Conservation (phyloP, 2,888 invertebrate genomes). For the Ornithoptera priamus region DNA sequence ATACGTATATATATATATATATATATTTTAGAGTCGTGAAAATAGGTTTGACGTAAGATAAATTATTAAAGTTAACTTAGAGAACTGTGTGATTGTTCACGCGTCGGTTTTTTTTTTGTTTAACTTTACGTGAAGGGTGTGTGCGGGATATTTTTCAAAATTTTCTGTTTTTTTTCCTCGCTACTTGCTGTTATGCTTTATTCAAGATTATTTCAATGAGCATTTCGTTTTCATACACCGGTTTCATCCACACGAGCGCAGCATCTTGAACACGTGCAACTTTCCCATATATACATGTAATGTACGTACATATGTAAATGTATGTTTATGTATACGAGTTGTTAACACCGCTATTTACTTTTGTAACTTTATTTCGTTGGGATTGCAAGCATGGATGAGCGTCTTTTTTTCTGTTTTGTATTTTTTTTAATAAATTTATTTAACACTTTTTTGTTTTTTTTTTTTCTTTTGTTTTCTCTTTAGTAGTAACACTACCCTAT, state of each 20-base stretch:
- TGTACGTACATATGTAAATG: not conserved
- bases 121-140: not conserved
- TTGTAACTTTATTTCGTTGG: slow-evolving; percentile 63
- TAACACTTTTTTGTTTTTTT: slow-evolving; percentile 61
- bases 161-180: slow-evolving; percentile 46
- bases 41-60: slow-evolving; percentile 47
- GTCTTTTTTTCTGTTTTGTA: slow-evolving; percentile 55
- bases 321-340: slow-evolving; percentile 54
- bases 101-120: not conserved
- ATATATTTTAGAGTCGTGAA: slow-evolving; percentile 59
- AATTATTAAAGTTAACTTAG: slow-evolving; percentile 7
- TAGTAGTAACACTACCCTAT: slow-evolving; percentile 33
- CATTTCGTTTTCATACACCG: slow-evolving; percentile 16
- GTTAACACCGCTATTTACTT: slow-evolving; percentile 64
- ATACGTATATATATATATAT: slow-evolving; percentile 36
- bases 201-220: slow-evolving; percentile 15
- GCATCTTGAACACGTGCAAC: slow-evolving; percentile 45
- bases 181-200: slow-evolving; percentile 8
- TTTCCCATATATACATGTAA: slow-evolving; percentile 44
- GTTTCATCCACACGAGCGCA: slow-evolving; percentile 36
- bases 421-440: slow-evolving; percentile 77
- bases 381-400: slow-evolving; percentile 62
- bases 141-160: slow-evolving; percentile 55
- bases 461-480: slow-evolving; percentile 45
- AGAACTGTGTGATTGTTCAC: not conserved